These are phyloP conservation scores for Gorilla gorilla DNA, from an alignment of 2,113 vertebrate genomes.

Conservation along the genomic window DNA sequence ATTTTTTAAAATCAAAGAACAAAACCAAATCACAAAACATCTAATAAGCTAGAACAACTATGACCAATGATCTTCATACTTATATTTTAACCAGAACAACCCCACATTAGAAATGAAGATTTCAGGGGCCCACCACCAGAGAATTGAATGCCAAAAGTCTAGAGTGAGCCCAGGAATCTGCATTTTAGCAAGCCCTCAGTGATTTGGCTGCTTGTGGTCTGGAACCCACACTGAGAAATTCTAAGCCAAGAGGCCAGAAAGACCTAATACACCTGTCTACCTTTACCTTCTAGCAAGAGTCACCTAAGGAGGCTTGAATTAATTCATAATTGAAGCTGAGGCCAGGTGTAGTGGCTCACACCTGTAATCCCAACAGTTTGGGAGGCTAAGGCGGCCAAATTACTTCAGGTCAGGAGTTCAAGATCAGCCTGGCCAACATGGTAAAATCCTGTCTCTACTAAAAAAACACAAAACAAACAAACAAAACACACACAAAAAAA, in stretches of 20 bases:
- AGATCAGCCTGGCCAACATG: no score
- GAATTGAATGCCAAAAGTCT: background rate
- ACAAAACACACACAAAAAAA: no score
- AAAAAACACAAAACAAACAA: no score
- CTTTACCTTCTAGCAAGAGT: background rate
- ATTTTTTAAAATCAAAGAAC: background rate
- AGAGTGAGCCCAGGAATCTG: background rate
- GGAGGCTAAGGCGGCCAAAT: no score
- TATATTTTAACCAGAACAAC: conserved; percentile 23
- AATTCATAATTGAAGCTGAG: background rate
- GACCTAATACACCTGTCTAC: background rate
- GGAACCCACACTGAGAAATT: background rate
- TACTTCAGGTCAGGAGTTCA: no score
- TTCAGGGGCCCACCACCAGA: background rate
- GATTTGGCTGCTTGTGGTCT: background rate
- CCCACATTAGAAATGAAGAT: background rate
- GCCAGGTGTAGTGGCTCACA: no score
- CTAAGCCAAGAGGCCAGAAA: background rate
- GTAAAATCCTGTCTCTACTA: no score
- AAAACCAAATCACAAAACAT: conserved; percentile 20
- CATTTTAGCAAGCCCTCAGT: background rate
- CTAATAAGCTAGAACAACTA: background rate
- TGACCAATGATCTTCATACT: background rate
- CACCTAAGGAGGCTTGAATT: background rate
- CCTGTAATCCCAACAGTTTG: no score